Evolutionary conservation across 2,113 vertebrate species (phyloP).

Genomic region (Sorex fumeus): DNA sequence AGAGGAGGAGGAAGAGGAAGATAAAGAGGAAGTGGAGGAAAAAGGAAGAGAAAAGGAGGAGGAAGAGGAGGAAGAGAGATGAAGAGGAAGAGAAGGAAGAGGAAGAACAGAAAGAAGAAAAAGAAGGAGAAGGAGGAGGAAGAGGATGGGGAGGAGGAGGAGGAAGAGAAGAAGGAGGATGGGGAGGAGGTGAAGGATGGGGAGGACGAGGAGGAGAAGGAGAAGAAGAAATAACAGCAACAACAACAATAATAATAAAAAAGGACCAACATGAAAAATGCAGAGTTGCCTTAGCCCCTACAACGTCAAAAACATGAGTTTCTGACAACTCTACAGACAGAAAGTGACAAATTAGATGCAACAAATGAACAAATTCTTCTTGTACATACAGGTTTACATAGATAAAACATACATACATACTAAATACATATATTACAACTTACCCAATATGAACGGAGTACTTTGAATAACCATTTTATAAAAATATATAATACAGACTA

Average conservation of each 20-base stretch:
- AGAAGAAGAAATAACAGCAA: neutral
- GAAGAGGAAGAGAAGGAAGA: no score
- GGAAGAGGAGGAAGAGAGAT: no score
- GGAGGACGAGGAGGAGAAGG: neutral
- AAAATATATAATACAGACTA: neutral
- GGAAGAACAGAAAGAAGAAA: no score
- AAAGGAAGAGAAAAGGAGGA: no score
- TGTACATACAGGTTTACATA: no score
- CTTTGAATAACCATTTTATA: neutral
- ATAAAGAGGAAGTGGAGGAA: no score
- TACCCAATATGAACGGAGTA: neutral
- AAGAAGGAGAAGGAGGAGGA: no score
- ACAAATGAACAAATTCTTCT: neutral
- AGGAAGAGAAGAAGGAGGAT: no score
- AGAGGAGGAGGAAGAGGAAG: no score
- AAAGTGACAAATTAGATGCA: neutral
- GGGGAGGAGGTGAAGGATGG: no score
- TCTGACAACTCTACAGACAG: neutral
- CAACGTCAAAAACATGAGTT: neutral
- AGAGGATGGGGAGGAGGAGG: no score
- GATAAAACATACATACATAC: neutral
- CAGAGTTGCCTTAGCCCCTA: neutral
- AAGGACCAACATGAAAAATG: neutral
- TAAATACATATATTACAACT: neutral
- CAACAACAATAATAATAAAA: no score